Percentiles rank a stretch among this genome's conserved stretches.
Evolutionary conservation across 37 sponge, comb jelly and placozoan genomes (phyloP).

Genomic region (Axinella damicornis): DNA sequence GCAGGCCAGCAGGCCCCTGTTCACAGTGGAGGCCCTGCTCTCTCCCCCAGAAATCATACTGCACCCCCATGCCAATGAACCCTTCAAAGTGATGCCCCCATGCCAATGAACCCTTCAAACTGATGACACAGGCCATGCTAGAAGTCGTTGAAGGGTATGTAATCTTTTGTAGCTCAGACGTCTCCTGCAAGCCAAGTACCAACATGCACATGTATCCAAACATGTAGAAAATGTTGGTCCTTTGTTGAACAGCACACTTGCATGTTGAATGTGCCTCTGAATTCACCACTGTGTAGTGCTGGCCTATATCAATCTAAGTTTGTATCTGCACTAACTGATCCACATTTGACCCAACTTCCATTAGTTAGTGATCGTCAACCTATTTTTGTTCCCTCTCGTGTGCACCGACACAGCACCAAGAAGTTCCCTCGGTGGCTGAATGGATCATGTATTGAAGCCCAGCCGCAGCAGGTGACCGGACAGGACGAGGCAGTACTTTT

Average conservation of each 20-base stretch:
- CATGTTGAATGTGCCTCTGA: no score
- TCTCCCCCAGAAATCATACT: constrained; percentile 93
- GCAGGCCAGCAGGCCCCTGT: constrained; percentile 73
- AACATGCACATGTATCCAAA: neutral
- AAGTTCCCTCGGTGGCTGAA: constrained; percentile 93
- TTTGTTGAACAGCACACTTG: no score
- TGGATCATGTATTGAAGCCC: constrained; percentile 92
- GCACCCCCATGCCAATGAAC: constrained; percentile 92
- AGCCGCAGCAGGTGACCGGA: constrained; percentile 83
- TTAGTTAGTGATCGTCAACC: no score
- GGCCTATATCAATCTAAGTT: no score
- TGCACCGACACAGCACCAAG: constrained; percentile 66
- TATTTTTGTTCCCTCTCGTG: no score
- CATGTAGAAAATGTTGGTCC: neutral
- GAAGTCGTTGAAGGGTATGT: constrained; percentile 83
- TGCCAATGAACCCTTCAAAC: no score
- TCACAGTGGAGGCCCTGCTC: constrained; percentile 92
- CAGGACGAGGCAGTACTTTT: constrained; percentile 90
- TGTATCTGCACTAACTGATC: no score
- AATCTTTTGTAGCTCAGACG: neutral
- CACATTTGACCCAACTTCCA: no score
- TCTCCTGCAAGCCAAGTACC: no score
- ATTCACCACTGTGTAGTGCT: no score
- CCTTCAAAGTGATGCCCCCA: no score
- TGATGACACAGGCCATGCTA: constrained; percentile 58